Base-by-base conservation (phyloP, 2,888 invertebrate genomes). In the Ischnus inquisitorius region DNA sequence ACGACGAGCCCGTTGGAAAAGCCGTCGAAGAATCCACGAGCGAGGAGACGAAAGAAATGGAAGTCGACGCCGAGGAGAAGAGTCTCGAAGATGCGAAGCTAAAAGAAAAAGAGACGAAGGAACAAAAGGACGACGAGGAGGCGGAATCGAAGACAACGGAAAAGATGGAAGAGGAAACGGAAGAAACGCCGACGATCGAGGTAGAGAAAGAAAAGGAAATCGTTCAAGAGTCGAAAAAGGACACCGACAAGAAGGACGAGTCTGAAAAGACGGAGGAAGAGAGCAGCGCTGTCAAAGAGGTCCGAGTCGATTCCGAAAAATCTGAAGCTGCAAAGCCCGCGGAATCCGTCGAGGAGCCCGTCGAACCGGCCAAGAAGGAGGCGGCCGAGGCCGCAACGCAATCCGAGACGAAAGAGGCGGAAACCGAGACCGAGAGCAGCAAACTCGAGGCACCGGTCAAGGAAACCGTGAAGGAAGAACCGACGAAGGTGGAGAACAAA, bases 391-490 rank as follows among this genome's bases (percentile, higher is more conserved):
- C 46, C 12, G 41, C 67, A 25, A 78, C n/a, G 2, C 65, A 64
- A 22, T 62, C 71, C 2, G 82, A 79, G 12, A 25, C 75, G 62
- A 80, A 48, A 34, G 75, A 67, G 12, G 16, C 43, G 1, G 75
- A 65, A 14, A 16, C 60, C 3, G 76, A 72, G 10, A 16, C 67
- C 0, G 65, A 79, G 51, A 69, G 41, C 22, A 67, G 46, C 22
- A 67, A 82, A 67, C 25, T 54, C 54, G 67, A 82, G 43, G 65
- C 85, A 39, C 14, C 51, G 22, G 75, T 60, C 5, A 71, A 67
- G 81, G 71, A 89, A 88, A 86, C 81, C 80, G 86, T 48, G 6
- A 84, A 81, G 57, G 87, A 87, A 74, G 88, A 91, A 79, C 80
- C 83, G 14, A 84, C 88, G 16, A 88, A 88, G 87, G 64, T 82